Evolutionary conservation across 2,113 vertebrate genomes (phyloP).

Genomic region (Onychostruthus taczanowskii): DNA sequence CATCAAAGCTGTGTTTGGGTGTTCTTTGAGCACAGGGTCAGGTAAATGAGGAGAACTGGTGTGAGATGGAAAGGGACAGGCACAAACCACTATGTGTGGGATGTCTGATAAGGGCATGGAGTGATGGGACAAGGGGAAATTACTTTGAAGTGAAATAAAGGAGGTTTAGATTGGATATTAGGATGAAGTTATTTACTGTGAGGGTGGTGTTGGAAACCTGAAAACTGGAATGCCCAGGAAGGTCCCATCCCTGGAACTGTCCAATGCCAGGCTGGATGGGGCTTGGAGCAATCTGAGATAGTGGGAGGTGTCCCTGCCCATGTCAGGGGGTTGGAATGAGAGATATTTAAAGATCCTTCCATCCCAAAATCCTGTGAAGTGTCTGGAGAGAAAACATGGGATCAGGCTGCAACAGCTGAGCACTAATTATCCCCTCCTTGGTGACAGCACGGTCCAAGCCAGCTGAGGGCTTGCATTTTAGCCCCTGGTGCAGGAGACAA

Average conservation of each 20-base stretch:
- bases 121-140: neutral
- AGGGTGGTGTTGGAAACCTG: neutral
- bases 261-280: accelerated
- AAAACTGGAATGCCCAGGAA: neutral
- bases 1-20: neutral
- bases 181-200: neutral
- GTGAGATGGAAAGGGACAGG: neutral
- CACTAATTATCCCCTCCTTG: neutral
- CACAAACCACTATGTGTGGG: neutral
- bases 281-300: neutral
- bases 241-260: neutral
- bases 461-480: neutral
- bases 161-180: neutral
- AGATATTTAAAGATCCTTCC: neutral
- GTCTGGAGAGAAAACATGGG: neutral
- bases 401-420: neutral
- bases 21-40: accelerated
- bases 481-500: neutral
- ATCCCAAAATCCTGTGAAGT: neutral
- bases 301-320: neutral
- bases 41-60: neutral
- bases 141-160: neutral
- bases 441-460: neutral
- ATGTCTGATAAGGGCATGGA: neutral
- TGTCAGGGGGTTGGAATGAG: neutral